Conservation (phyloP, 2,113 vertebrate species). For the Astur gentilis region DNA sequence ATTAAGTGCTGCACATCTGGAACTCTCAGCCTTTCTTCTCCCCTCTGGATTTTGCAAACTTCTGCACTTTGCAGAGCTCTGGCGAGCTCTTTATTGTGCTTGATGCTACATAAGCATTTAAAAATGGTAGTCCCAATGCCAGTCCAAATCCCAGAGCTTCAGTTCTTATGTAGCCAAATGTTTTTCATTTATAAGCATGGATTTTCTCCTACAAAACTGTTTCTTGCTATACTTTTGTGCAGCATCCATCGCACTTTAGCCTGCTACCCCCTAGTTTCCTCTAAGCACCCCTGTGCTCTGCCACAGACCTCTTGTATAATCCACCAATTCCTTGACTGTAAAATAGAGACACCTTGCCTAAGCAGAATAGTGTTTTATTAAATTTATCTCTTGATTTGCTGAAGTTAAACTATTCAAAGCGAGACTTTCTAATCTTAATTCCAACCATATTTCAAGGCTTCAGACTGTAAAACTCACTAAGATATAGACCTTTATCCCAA, state of each 20-base stretch:
- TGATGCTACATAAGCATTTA: neutral
- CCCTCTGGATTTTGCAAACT: slow-evolving; percentile 27
- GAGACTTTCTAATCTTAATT: neutral
- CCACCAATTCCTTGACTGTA: neutral
- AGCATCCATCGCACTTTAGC: neutral
- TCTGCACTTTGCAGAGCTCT: neutral
- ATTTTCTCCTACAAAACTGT: neutral
- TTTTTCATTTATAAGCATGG: neutral
- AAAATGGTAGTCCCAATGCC: neutral
- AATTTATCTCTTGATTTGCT: neutral
- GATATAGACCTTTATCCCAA: neutral
- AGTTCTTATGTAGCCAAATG: neutral
- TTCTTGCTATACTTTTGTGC: neutral
- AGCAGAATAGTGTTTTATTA: neutral
- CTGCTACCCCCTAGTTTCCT: neutral
- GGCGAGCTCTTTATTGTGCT: neutral
- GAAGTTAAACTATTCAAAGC: neutral
- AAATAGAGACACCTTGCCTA: neutral
- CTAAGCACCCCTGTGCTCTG: neutral
- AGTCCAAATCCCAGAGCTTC: neutral
- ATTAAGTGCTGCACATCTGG: slow-evolving; percentile 50
- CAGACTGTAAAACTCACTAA: neutral
- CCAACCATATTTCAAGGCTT: neutral
- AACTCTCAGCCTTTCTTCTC: slow-evolving; percentile 36
- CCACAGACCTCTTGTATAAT: neutral